These are phyloP conservation scores for Teinopalpus imperialis DNA, from an alignment of 2,888 invertebrate genomes.

Conservation along the genomic window DNA sequence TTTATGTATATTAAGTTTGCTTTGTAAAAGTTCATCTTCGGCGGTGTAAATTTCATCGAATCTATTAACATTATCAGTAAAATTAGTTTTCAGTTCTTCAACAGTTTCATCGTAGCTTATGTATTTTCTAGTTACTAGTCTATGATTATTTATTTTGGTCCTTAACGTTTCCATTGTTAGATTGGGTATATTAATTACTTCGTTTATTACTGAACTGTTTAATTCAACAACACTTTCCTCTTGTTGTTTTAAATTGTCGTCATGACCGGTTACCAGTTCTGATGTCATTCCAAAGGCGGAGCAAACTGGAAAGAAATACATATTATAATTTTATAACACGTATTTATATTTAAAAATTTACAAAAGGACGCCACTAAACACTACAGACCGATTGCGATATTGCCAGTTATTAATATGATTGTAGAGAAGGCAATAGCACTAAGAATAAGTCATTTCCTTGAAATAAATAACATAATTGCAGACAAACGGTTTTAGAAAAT, in stretches of 20 bases:
- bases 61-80: slow-evolving; percentile 29
- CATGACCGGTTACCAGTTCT: slow-evolving; percentile 59
- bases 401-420: too few relatives aligned
- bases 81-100: slow-evolving; percentile 26
- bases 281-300: slow-evolving; percentile 50
- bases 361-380: too few relatives aligned
- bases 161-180: slow-evolving; percentile 34
- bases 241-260: slow-evolving; percentile 34
- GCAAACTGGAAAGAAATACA: slow-evolving; percentile 58
- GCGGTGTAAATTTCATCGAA: slow-evolving; percentile 43
- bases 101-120: slow-evolving; percentile 27
- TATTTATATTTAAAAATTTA: too few relatives aligned
- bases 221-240: slow-evolving; percentile 33
- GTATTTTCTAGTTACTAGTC: slow-evolving; percentile 30
- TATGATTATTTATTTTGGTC: slow-evolving; percentile 42
- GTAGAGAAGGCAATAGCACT: too few relatives aligned
- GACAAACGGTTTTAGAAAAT: too few relatives aligned
- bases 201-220: slow-evolving; percentile 29
- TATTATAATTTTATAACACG: background rate
- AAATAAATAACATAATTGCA: too few relatives aligned
- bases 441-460: too few relatives aligned
- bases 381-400: too few relatives aligned
- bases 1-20: slow-evolving; percentile 40
- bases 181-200: slow-evolving; percentile 41
- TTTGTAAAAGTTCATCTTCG: slow-evolving; percentile 36